Conservation (phyloP, 2,113 vertebrate species). For the Pachypanchax playfairii region DNA sequence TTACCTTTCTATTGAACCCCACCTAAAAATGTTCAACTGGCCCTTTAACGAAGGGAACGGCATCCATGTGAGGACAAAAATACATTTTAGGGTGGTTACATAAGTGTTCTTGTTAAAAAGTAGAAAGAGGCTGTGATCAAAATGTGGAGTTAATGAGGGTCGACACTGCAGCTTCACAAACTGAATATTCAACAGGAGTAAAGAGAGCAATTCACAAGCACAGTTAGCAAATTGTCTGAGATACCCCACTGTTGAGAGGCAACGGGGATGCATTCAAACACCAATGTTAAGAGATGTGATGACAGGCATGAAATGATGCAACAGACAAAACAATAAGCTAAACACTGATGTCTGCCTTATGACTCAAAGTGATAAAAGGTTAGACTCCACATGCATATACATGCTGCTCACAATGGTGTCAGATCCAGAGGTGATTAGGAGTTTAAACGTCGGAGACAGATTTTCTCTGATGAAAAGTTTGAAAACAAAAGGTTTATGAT, state of each 20-base stretch:
- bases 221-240: slow-evolving; percentile 27
- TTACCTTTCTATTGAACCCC: no score
- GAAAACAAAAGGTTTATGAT: slow-evolving; percentile 22
- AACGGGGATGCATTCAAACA: slow-evolving; percentile 38
- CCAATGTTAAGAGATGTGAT: slow-evolving; percentile 29
- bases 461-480: slow-evolving; percentile 35
- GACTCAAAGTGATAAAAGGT: slow-evolving; percentile 45
- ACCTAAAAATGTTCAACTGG: no score
- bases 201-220: slow-evolving; percentile 19
- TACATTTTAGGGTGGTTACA: slow-evolving; percentile 4
- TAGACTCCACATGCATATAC: slow-evolving; percentile 8
- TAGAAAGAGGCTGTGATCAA: slow-evolving; percentile 50
- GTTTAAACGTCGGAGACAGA: slow-evolving; percentile 12
- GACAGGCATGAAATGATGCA: slow-evolving; percentile 48
- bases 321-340: slow-evolving; percentile 38
- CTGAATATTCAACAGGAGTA: slow-evolving; percentile 12
- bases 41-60: neutral
- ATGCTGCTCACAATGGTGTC: slow-evolving; percentile 3
- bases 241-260: slow-evolving; percentile 21
- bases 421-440: slow-evolving; percentile 10
- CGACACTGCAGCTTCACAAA: slow-evolving; percentile 24
- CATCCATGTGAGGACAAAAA: slow-evolving; percentile 7
- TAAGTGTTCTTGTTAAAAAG: slow-evolving; percentile 27
- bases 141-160: slow-evolving; percentile 47
- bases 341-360: neutral